A percentile compares a stretch with the other conserved stretches of the same genome.
Conservation (phyloP, 2,888 invertebrate genomes). For the Apodemia zela region DNA sequence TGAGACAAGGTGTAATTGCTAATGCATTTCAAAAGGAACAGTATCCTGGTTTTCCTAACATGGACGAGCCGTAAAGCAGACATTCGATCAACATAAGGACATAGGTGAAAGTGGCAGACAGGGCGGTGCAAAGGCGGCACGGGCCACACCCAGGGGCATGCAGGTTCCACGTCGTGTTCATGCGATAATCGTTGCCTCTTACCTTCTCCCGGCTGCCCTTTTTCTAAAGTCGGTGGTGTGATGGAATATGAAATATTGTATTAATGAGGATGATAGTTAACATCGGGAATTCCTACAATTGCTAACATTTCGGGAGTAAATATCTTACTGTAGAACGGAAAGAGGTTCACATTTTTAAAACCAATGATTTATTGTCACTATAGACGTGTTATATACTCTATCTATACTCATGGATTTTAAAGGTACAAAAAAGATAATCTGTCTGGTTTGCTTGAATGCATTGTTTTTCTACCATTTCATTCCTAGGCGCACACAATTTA, state of each 20-base stretch:
- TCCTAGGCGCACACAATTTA: neutral
- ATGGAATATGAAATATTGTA: constrained; percentile 79
- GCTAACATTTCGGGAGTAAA: neutral
- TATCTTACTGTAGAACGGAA: neutral
- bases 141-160: constrained; percentile 62
- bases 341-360: neutral
- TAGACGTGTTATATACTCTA: neutral
- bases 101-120: constrained; percentile 13
- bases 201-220: constrained; percentile 94
- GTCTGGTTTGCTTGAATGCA: neutral
- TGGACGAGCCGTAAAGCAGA: constrained; percentile 9
- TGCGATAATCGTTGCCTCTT: constrained; percentile 77
- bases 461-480: neutral
- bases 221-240: constrained; percentile 84
- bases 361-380: neutral
- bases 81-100: constrained; percentile 7
- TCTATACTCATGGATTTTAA: neutral
- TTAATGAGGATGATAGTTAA: constrained; percentile 68
- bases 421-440: no score
- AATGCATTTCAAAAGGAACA: neutral
- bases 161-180: constrained; percentile 62
- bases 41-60: neutral
- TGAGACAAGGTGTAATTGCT: neutral
- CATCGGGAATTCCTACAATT: constrained; percentile 15
- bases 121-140: constrained; percentile 8